phyloP scores from a whole-genome alignment of 2,797 vertebrate species.

The Loriculus beryllinus region DNA sequence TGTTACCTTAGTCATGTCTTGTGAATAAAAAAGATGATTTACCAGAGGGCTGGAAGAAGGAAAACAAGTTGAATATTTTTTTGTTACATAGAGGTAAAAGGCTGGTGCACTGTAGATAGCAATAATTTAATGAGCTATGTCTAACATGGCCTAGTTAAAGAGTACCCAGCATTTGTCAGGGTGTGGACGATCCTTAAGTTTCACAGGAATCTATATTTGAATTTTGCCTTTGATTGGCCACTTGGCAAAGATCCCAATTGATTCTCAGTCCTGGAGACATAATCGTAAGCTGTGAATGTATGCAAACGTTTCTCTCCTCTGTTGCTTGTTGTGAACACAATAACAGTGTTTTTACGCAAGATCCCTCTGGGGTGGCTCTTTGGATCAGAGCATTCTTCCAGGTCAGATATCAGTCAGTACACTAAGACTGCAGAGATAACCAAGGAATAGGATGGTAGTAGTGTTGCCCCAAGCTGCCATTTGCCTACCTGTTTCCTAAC shows the following conservation, averaged over 20 bases:
- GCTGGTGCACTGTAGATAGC: constrained; percentile 70
- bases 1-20: neutral
- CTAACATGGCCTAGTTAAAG: constrained; percentile 81
- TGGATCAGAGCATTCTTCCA: neutral
- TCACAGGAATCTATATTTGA: constrained; percentile 82
- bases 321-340: neutral
- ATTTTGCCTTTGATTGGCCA: constrained; percentile 79
- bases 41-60: constrained; percentile 12
- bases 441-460: neutral
- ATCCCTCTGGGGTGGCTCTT: neutral
- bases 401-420: neutral
- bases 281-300: constrained; percentile 69
- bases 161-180: constrained; percentile 65
- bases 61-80: constrained; percentile 69
- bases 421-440: neutral
- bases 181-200: constrained; percentile 76
- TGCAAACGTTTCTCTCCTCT: constrained; percentile 58
- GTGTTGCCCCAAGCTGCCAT: neutral
- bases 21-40: constrained; percentile 78
- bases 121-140: constrained; percentile 81
- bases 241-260: constrained; percentile 73
- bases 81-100: constrained; percentile 40
- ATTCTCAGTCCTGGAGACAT: constrained; percentile 67
- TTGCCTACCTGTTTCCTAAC: neutral
- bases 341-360: constrained; percentile 54